Evolutionary conservation across 2,888 invertebrate species (phyloP), one percentile per base, ranked within the genome.

Genomic region (Leptopilina drosophilae): DNA sequence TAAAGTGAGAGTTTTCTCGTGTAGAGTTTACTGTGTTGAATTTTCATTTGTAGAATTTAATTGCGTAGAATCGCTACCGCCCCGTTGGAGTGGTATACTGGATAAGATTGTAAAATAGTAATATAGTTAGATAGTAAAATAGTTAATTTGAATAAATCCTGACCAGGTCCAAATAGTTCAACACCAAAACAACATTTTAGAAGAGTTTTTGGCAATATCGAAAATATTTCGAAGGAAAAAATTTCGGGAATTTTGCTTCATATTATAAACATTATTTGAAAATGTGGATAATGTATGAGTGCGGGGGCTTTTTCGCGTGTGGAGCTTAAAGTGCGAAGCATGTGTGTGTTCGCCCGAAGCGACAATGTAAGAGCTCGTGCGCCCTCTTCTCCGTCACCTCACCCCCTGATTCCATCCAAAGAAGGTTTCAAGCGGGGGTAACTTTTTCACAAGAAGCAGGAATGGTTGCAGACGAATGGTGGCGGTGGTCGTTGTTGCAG

Each of bases 311-410:
- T 14, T 73, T 64, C 76, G 80, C 33, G 33, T 33, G 33, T 33
- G 56, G 53, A 14, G 42, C 64, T 62, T 81, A 66, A 42, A 66
- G 67, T 77, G 80, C 65, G 76, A 26, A 78, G 81, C 79, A 83
- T 82, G 85, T 82, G 81, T 84, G 85, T 81, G 83, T 82, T 82
- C 75, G 84, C 85, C 83, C 83, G 83, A 82, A 84, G 85, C 86
- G 87, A 88, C 86, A 86, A 87, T 87, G 87, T 87, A 85, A 86
- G 85, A 85, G 81, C 80, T 80, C 82, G 86, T 85, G 86, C 85
- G 69, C 82, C 81, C 82, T 80, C 75, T 86, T 85, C 85, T 84
- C 82, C 84, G 77, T 84, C 84, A 81, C 83, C 79, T 79, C 82
- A 79, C 81, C 81, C 81, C 76, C 66, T 81, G 77, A 76, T 20